Evolutionary conservation across 2,888 invertebrate species (phyloP).

Genomic region (Yponomeuta plumbellus): DNA sequence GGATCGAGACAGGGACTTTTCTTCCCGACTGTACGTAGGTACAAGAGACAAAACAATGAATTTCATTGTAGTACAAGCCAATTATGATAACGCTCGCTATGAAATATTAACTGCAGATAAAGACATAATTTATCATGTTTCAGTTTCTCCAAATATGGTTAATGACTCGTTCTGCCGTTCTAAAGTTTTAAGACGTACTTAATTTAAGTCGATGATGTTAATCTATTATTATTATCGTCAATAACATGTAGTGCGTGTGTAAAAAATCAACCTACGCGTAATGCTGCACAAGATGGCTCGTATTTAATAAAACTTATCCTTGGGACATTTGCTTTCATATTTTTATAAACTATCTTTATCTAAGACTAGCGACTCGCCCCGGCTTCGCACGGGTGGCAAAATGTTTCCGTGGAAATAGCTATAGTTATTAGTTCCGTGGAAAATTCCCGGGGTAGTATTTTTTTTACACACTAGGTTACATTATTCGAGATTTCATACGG

Average conservation of each 20-base stretch:
- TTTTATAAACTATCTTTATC: too few relatives aligned
- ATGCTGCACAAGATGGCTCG: too few relatives aligned
- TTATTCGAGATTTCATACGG: too few relatives aligned
- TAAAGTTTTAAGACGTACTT: not conserved
- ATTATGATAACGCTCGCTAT: conserved; percentile 1
- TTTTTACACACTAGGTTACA: too few relatives aligned
- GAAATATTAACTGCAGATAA: not conserved
- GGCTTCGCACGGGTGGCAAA: too few relatives aligned
- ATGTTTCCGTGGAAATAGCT: too few relatives aligned
- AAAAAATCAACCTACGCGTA: too few relatives aligned
- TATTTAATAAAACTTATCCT: too few relatives aligned
- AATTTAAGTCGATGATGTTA: not conserved
- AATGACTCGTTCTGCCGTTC: not conserved
- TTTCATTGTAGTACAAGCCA: not conserved
- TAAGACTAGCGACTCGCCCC: too few relatives aligned
- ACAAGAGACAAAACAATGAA: not conserved
- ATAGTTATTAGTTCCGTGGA: too few relatives aligned
- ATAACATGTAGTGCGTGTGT: not conserved
- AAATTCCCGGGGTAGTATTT: too few relatives aligned
- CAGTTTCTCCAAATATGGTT: not conserved
- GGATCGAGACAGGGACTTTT: not conserved
- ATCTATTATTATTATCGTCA: not conserved
- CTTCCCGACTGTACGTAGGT: not conserved
- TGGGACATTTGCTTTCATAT: too few relatives aligned
- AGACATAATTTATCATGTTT: not conserved